These are phyloP conservation scores for Gasterosteus nipponicus DNA, from an alignment of 2,113 vertebrate genomes.

Conservation along the genomic window DNA sequence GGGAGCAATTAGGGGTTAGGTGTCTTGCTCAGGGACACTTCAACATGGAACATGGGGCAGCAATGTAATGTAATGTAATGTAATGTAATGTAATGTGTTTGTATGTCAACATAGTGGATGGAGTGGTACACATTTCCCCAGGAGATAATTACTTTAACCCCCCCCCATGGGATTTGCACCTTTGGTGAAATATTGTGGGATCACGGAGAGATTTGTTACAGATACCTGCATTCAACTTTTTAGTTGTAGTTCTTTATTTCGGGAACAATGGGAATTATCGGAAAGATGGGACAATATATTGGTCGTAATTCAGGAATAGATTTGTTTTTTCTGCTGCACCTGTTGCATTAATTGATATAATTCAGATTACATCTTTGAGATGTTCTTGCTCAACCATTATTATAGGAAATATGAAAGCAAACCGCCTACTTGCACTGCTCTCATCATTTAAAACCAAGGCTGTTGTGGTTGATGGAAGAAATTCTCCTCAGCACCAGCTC, in stretches of 20 bases:
- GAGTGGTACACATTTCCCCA: not conserved
- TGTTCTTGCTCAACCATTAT: not conserved
- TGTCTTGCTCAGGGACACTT: too few species aligned
- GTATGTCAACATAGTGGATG: not conserved
- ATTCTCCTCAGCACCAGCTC: not conserved
- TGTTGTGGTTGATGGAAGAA: not conserved
- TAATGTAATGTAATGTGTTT: too few species aligned
- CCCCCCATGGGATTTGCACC: not conserved
- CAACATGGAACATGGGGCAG: too few species aligned
- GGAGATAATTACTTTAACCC: not conserved
- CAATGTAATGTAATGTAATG: too few species aligned
- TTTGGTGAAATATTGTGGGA: not conserved
- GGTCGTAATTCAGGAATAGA: not conserved
- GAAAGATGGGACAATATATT: not conserved
- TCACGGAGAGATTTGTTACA: not conserved
- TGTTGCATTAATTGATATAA: not conserved
- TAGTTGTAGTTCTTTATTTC: not conserved
- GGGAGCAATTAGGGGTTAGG: too few species aligned
- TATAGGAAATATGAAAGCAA: not conserved
- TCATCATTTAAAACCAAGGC: not conserved
- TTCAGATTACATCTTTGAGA: not conserved
- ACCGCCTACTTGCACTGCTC: not conserved
- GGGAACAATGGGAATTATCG: not conserved
- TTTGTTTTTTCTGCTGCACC: not conserved
- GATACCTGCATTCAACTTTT: not conserved